phyloP scores from a whole-genome alignment of 2,888 invertebrate genomes.

The Scaeva pyrastri region DNA sequence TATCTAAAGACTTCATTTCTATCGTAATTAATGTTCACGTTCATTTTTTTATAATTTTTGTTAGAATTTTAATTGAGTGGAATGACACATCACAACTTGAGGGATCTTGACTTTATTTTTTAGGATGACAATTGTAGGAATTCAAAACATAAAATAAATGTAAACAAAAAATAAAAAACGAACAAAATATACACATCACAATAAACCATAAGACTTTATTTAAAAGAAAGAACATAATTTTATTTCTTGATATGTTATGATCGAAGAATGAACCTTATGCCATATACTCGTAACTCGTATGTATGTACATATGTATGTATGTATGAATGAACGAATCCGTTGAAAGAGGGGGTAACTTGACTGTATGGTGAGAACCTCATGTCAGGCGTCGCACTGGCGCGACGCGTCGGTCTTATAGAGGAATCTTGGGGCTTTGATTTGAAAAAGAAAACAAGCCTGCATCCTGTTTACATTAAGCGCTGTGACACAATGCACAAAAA shows the following conservation, averaged over 20 bases:
- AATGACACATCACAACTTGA: slow-evolving; percentile 24
- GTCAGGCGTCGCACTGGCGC: background rate
- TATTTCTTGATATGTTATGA: slow-evolving; percentile 60
- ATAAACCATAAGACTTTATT: slow-evolving; percentile 41
- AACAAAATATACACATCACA: slow-evolving; percentile 2
- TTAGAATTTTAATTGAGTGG: slow-evolving; percentile 16
- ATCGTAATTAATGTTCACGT: background rate
- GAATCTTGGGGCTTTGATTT: slow-evolving; percentile 43
- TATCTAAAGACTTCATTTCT: background rate
- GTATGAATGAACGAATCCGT: too few relatives aligned
- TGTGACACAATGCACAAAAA: slow-evolving; percentile 59
- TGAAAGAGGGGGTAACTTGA: background rate
- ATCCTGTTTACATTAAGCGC: slow-evolving; percentile 71
- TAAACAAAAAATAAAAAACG: slow-evolving; percentile 7
- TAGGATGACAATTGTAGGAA: slow-evolving; percentile 9
- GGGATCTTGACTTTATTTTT: slow-evolving; percentile 11
- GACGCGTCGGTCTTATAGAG: background rate
- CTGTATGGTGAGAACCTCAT: background rate
- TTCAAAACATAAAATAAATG: background rate
- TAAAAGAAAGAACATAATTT: slow-evolving; percentile 57
- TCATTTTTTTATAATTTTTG: background rate
- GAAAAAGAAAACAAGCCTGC: slow-evolving; percentile 59
- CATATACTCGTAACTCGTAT: background rate
- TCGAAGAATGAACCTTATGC: slow-evolving; percentile 31
- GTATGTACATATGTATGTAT: background rate